Percentiles rank a stretch among this genome's conserved stretches.
Conservation (phyloP, 2,888 invertebrate species). For the Drosophila subquinaria region DNA sequence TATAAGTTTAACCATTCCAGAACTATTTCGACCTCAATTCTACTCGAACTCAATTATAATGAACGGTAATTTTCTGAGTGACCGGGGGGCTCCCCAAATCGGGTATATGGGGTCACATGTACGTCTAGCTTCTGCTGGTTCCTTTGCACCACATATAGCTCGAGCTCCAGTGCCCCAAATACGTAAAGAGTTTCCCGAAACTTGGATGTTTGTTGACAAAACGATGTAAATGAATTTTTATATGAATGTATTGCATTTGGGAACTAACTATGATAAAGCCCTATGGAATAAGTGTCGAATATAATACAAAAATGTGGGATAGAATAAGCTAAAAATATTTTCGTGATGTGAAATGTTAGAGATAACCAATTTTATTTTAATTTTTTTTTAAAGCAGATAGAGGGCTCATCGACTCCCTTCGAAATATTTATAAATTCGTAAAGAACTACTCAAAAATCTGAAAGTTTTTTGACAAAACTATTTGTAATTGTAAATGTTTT, state of each 20-base stretch:
- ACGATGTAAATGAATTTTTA: constrained; percentile 4
- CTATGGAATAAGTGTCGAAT: constrained; percentile 17
- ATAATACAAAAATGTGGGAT: background rate
- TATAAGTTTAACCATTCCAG: background rate
- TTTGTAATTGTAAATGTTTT: too few relatives aligned
- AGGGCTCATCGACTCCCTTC: background rate
- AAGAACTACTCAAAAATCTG: background rate
- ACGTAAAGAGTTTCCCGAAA: constrained; percentile 18
- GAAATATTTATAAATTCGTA: background rate
- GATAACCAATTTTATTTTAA: too few relatives aligned
- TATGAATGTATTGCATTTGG: background rate
- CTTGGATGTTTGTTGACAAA: constrained; percentile 4
- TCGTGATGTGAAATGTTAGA: too few relatives aligned
- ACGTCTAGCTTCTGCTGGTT: background rate
- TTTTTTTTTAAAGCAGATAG: too few relatives aligned
- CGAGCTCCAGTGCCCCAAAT: background rate
- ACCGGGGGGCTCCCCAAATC: background rate
- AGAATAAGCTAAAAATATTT: background rate
- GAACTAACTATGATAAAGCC: background rate
- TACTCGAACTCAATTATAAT: too few relatives aligned
- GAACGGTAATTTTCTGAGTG: too few relatives aligned
- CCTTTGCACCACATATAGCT: background rate
- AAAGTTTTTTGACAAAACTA: background rate
- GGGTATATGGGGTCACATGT: background rate
- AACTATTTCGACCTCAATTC: too few relatives aligned